Evolutionary conservation across 2,113 vertebrate genomes (phyloP).

Genomic region (Epinephelus fuscoguttatus): DNA sequence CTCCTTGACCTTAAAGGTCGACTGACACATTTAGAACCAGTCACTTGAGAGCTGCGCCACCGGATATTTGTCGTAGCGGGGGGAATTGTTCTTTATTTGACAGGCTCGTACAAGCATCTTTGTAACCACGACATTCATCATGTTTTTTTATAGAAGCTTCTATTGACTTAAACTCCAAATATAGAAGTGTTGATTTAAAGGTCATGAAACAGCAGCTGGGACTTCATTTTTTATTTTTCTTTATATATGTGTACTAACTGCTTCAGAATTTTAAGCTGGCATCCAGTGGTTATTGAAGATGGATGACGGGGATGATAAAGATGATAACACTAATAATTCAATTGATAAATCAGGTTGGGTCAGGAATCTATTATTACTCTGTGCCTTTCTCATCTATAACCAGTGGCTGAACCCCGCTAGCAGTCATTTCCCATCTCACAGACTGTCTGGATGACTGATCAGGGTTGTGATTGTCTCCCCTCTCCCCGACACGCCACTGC

Average conservation of each 20-base stretch:
- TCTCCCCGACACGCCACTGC: constrained; percentile 64
- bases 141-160: constrained; percentile 5
- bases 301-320: constrained; percentile 61
- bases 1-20: constrained; percentile 64
- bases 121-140: constrained; percentile 4
- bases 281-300: constrained; percentile 66
- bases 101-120: constrained; percentile 16
- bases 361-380: constrained; percentile 78
- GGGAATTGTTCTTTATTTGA: background rate
- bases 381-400: constrained; percentile 79
- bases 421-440: constrained; percentile 79
- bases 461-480: constrained; percentile 75
- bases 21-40: constrained; percentile 26
- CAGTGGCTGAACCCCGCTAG: constrained; percentile 73
- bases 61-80: constrained; percentile 1
- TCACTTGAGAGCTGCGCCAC: constrained; percentile 13
- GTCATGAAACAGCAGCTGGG: constrained; percentile 9
- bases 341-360: constrained; percentile 76
- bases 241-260: constrained; percentile 13
- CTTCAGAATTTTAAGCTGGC: constrained; percentile 33
- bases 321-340: constrained; percentile 77
- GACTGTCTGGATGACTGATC: constrained; percentile 83
- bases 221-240: background rate
- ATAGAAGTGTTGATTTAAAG: constrained; percentile 49
- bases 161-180: constrained; percentile 25